phyloP scores from a whole-genome alignment of 2,888 invertebrate species.

The Zygothrica quintamaculata region DNA sequence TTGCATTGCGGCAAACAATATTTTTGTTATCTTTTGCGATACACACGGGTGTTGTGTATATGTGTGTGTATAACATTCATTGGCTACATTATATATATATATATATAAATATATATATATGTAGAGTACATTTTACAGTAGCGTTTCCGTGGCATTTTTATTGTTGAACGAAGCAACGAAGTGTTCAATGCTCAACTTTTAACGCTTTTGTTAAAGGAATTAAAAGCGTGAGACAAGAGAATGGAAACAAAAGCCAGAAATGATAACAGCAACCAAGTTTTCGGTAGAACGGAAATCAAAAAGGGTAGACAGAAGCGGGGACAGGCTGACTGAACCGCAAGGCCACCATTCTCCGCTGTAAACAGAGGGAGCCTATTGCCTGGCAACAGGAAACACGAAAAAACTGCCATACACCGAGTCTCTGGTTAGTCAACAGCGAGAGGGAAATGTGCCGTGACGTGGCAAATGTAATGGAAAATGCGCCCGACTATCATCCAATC shows the following conservation, averaged over 20 bases:
- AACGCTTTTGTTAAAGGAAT: constrained; percentile 77
- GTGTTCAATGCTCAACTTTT: constrained; percentile 79
- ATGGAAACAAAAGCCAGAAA: constrained; percentile 72
- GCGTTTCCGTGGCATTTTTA: constrained; percentile 68
- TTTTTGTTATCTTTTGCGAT: constrained; percentile 73
- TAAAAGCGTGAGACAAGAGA: constrained; percentile 68
- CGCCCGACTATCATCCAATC: constrained; percentile 29
- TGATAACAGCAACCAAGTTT: constrained; percentile 55
- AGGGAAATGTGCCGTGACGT: constrained; percentile 74
- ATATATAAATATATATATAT: neutral
- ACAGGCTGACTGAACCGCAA: too few relatives aligned
- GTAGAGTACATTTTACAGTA: constrained; percentile 64
- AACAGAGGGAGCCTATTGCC: neutral
- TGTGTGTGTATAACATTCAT: neutral
- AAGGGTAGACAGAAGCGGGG: neutral
- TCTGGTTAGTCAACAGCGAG: constrained; percentile 66
- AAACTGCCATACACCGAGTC: constrained; percentile 40
- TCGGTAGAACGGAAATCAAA: too few relatives aligned
- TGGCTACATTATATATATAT: constrained; percentile 23
- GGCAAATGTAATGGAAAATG: constrained; percentile 77
- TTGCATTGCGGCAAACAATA: constrained; percentile 79
- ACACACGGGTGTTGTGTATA: constrained; percentile 34
- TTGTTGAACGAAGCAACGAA: constrained; percentile 72
- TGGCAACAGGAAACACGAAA: constrained; percentile 53
- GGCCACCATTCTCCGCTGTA: neutral